phyloP scores from a whole-genome alignment of 2,888 invertebrate genomes.

The Conops quadrifasciatus region DNA sequence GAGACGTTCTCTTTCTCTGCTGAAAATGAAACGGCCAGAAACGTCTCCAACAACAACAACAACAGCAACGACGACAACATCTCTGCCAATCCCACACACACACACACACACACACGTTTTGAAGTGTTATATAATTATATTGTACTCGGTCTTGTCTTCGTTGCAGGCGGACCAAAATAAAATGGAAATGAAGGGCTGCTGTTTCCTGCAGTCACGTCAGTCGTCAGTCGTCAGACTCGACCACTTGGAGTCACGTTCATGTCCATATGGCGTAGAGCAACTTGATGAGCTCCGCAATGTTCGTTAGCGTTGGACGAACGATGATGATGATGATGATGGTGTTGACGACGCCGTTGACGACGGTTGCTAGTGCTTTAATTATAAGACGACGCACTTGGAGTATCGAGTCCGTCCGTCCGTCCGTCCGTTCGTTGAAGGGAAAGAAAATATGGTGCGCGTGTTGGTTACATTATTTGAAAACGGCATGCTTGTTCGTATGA shows the following conservation, averaged over 20 bases:
- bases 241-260: background rate
- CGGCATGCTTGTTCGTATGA: background rate
- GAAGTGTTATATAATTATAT: conserved; percentile 25
- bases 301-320: too few relatives aligned
- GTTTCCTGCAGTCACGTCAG: conserved; percentile 12
- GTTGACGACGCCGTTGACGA: background rate
- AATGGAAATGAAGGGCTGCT: conserved; percentile 26
- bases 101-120: background rate
- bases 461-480: background rate
- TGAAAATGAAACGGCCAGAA: too few relatives aligned
- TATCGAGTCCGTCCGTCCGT: background rate
- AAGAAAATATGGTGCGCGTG: background rate
- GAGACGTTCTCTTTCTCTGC: too few relatives aligned
- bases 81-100: too few relatives aligned
- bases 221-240: conserved; percentile 2
- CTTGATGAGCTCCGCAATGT: too few relatives aligned
- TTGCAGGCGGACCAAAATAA: conserved; percentile 23
- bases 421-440: background rate
- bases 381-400: conserved; percentile 14
- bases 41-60: background rate
- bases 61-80: background rate
- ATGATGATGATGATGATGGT: too few relatives aligned
- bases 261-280: conserved; percentile 10
- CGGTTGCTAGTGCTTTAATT: conserved; percentile 16
- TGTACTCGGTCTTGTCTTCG: background rate